These are phyloP conservation scores for Hydrotaea cyrtoneurina DNA, from an alignment of 2,888 invertebrate genomes.

Conservation along the genomic window DNA sequence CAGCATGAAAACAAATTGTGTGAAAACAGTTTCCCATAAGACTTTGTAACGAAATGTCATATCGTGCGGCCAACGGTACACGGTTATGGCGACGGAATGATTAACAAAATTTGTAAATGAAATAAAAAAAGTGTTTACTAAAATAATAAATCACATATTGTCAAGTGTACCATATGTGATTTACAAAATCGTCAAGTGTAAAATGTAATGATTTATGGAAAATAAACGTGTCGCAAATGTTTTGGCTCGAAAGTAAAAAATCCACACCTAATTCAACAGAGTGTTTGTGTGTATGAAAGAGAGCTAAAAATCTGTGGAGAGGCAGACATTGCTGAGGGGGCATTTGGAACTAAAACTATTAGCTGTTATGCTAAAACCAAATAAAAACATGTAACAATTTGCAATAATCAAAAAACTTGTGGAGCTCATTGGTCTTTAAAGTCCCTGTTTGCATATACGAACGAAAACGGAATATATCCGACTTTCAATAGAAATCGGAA, in stretches of 20 bases:
- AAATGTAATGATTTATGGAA: not conserved
- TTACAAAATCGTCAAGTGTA: not conserved
- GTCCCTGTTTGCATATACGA: no score
- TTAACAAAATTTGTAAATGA: conserved; percentile 6
- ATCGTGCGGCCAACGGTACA: not conserved
- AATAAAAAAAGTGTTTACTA: not conserved
- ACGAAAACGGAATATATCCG: no score
- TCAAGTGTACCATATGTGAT: not conserved
- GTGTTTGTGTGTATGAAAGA: not conserved
- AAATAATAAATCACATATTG: not conserved
- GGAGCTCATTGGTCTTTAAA: no score
- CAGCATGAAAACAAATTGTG: not conserved
- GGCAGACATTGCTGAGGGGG: not conserved
- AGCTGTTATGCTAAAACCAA: no score
- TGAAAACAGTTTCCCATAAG: conserved; percentile 12
- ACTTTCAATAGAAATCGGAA: no score
- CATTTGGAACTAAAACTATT: no score
- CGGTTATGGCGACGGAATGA: not conserved
- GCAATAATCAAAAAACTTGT: no score
- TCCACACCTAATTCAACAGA: not conserved
- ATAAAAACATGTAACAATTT: no score
- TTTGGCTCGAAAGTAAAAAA: not conserved
- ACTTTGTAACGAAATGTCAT: conserved; percentile 18
- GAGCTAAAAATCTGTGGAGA: not conserved
- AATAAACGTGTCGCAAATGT: not conserved